phyloP scores from a whole-genome alignment of 2,888 invertebrate genomes.

The Macropis europaea region DNA sequence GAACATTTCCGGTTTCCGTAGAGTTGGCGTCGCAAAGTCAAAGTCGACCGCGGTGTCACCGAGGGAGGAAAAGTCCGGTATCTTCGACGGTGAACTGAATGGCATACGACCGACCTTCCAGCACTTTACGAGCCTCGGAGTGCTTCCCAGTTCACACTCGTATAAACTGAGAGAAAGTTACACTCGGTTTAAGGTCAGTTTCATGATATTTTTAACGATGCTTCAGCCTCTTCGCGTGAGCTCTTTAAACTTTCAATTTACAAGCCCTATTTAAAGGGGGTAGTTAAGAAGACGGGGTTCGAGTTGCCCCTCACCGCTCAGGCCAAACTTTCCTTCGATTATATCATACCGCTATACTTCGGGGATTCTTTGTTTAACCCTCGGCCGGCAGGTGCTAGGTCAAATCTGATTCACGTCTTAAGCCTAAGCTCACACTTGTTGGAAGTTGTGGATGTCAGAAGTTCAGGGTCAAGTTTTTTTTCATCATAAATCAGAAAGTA shows the following conservation, averaged over 20 bases:
- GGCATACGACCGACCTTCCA: constrained; percentile 81
- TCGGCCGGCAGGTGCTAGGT: no score
- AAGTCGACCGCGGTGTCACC: constrained; percentile 94
- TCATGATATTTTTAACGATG: constrained; percentile 33
- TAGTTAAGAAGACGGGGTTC: constrained; percentile 31
- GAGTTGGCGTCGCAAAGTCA: constrained; percentile 86
- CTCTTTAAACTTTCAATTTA: constrained; percentile 36
- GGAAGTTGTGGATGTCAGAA: no score
- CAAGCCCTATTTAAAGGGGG: constrained; percentile 34
- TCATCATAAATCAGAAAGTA: no score
- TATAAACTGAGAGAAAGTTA: constrained; percentile 73
- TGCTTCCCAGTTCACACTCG: constrained; percentile 75
- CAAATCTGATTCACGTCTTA: no score
- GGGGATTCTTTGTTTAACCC: background rate
- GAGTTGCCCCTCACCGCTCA: constrained; percentile 18
- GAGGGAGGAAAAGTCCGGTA: constrained; percentile 82
- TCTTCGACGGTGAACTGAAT: constrained; percentile 69
- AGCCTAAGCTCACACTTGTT: no score
- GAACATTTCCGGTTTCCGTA: constrained; percentile 56
- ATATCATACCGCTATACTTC: background rate
- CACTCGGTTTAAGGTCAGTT: constrained; percentile 34
- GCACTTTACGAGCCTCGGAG: constrained; percentile 78
- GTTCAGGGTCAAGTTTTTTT: no score
- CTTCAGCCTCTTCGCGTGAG: constrained; percentile 8
- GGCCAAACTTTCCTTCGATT: constrained; percentile 21